phyloP scores from a whole-genome alignment of 2,113 vertebrate species.

The Hippolais icterina region DNA sequence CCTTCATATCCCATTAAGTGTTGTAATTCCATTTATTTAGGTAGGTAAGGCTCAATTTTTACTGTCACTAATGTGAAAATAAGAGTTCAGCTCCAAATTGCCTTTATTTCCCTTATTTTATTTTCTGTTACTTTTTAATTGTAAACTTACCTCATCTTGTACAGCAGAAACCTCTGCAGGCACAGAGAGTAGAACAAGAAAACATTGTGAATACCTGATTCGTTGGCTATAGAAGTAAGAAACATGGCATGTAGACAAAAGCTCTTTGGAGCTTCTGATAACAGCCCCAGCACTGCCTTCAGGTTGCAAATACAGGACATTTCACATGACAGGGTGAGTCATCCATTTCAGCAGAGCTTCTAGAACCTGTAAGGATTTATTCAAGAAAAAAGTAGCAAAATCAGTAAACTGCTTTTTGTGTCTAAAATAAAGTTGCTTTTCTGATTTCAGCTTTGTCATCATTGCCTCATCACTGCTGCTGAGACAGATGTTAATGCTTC shows the following conservation, averaged over 20 bases:
- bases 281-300: background rate
- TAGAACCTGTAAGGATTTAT: background rate
- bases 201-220: background rate
- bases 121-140: background rate
- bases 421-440: background rate
- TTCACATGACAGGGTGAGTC: background rate
- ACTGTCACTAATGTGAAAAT: background rate
- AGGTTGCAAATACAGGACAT: background rate
- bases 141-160: background rate
- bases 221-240: background rate
- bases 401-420: background rate
- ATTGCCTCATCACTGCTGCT: background rate
- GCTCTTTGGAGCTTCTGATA: background rate
- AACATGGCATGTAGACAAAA: background rate
- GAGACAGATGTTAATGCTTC: accelerated
- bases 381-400: background rate
- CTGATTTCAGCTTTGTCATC: background rate
- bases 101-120: background rate
- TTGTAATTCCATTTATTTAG: background rate
- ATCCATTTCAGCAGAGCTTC: background rate
- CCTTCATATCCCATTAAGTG: background rate
- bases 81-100: background rate
- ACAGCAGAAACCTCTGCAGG: background rate
- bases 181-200: background rate
- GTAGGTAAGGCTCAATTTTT: background rate